Base-by-base conservation (phyloP, 2,113 vertebrate species). In the Nibea coibor region DNA sequence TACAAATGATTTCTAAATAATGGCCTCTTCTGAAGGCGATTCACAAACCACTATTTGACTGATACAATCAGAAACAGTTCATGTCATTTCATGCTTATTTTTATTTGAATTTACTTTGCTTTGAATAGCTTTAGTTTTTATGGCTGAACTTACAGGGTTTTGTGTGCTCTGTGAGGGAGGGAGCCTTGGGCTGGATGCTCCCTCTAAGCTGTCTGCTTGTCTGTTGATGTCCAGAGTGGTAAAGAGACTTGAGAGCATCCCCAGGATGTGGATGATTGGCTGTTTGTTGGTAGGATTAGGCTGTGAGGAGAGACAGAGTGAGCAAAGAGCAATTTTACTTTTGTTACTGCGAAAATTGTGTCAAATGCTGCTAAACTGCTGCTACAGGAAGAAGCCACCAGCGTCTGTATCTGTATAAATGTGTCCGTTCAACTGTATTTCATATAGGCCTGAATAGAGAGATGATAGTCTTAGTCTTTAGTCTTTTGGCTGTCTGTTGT, bases 171-270 rank as follows among this genome's bases (percentile, higher is more conserved):
- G 94, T 73, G 94, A 89, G 4, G 95, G 93, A 45, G 95, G 35
- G 57, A 93, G 95, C 91, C 95, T 95, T 68, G 94, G 91, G 39
- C 84, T 62, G 81, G 94, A 92, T 0, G 93, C 86, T 86, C 87
- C 95, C 83, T 98, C 97, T 0, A 91, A 94, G 86, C 96, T 94
- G 1, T 97, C 96, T 16, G 95, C 92, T 0, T 96, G 96, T 84
- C 95, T 93, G 67, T 95, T 98, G 92, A 97, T 93, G 68, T 99
- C 98, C 89, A 99, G 90, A 4, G 97, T 98, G 68, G 96, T 98
- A 84, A 99, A 98, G 59, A 99, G 96, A 86, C 96, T 98, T 91
- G 98, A 97, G 68, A 99, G 94, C 81, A 99, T 95, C 64, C 97
- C 96, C 93, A 99, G 93, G 87, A 98, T 97, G 84, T 98, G 97